Conservation (phyloP, 92 coral and sea anemone genomes). For the Scolanthus callimorphus region DNA sequence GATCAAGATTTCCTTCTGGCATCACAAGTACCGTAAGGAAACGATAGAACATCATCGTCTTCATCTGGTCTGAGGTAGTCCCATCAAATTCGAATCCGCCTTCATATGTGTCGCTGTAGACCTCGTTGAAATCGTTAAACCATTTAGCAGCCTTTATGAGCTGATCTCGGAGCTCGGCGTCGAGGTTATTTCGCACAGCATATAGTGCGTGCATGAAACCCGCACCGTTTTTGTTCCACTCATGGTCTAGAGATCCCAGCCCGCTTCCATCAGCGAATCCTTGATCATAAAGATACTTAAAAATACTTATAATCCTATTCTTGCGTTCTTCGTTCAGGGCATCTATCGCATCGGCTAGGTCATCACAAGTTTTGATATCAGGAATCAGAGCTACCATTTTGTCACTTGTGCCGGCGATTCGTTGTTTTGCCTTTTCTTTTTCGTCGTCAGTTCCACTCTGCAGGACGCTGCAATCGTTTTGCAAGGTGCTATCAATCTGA, state of each 20-base stretch:
- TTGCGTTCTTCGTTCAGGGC: not conserved
- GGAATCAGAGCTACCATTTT: not conserved
- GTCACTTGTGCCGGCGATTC: not conserved
- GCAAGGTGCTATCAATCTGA: not conserved
- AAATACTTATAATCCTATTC: not conserved
- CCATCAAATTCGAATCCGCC: constrained; percentile 14
- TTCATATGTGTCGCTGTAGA: constrained; percentile 36
- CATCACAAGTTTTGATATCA: not conserved
- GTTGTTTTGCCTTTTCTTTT: not conserved
- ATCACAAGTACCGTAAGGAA: constrained; percentile 27
- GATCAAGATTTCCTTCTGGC: constrained; percentile 19
- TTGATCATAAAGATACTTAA: not conserved
- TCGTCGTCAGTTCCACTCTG: not conserved
- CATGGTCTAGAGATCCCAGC: constrained; percentile 40
- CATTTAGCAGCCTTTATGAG: constrained; percentile 45
- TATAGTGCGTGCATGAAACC: constrained; percentile 48
- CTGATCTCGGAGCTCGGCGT: not conserved
- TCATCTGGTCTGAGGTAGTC: constrained; percentile 42
- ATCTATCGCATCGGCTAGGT: not conserved
- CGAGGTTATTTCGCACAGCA: constrained; percentile 19
- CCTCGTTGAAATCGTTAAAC: constrained; percentile 57
- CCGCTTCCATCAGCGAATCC: constrained; percentile 45
- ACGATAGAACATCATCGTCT: constrained; percentile 36
- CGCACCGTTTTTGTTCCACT: constrained; percentile 45
- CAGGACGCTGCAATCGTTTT: not conserved